A percentile compares a stretch with the other conserved stretches of the same genome.
Evolutionary conservation across 2,888 invertebrate genomes (phyloP).

Genomic region (Cataglyphis cursor): DNA sequence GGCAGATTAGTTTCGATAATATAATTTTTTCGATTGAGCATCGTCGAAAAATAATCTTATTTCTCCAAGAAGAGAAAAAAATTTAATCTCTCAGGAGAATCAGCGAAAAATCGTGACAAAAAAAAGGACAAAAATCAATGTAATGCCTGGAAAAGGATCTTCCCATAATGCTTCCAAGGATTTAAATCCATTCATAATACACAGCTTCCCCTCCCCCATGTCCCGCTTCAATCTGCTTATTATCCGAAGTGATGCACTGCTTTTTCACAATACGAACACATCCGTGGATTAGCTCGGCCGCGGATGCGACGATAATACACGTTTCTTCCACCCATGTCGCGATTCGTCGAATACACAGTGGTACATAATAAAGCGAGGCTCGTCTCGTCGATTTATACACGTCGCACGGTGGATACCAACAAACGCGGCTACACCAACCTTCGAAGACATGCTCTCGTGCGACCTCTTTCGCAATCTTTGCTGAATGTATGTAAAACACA

Average conservation of each 20-base stretch:
- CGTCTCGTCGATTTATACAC: constrained; percentile 50
- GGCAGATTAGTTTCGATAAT: not conserved
- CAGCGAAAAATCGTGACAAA: not conserved
- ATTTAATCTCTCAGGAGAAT: not conserved
- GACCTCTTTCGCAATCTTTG: not conserved
- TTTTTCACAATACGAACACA: constrained; percentile 41
- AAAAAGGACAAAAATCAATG: not conserved
- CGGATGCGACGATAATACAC: not conserved
- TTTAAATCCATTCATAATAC: constrained; percentile 7
- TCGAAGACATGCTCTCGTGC: not conserved
- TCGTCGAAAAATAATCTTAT: constrained; percentile 1
- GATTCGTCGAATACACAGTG: constrained; percentile 3
- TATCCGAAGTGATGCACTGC: constrained; percentile 44
- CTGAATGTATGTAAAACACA: too few species aligned
- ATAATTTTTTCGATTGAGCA: not conserved
- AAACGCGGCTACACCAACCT: constrained; percentile 9
- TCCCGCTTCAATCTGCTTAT: constrained; percentile 25
- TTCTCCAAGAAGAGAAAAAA: not conserved
- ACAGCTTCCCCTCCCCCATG: not conserved
- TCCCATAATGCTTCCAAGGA: not conserved
- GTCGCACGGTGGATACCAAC: constrained; percentile 55
- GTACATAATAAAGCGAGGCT: not conserved
- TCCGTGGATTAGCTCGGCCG: constrained; percentile 30
- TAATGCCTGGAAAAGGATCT: not conserved
- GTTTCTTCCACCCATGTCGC: not conserved